A percentile compares a stretch with the other conserved stretches of the same genome.
These are phyloP conservation scores for Lepus europaeus DNA, from an alignment of 2,113 vertebrate species.

Conservation along the genomic window DNA sequence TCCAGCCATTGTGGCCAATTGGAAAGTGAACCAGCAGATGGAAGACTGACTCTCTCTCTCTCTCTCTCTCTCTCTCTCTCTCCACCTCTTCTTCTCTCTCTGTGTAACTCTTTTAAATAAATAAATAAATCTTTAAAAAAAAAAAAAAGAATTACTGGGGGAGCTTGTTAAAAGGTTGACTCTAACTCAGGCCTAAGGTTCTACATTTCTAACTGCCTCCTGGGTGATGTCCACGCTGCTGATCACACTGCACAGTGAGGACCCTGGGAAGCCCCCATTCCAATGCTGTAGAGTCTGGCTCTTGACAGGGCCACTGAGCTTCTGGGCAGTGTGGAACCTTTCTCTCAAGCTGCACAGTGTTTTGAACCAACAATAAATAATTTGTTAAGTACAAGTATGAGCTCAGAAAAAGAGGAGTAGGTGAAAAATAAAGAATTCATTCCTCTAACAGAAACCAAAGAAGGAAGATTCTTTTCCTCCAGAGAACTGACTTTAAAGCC, in stretches of 20 bases:
- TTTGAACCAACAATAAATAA: constrained; percentile 30
- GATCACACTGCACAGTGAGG: not conserved
- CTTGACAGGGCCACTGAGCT: not conserved
- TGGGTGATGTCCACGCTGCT: not conserved
- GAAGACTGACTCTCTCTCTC: no score
- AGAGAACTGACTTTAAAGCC: not conserved
- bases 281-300: not conserved
- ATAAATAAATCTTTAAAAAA: no score
- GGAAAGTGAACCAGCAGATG: no score
- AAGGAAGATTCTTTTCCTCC: constrained; percentile 3
- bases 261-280: not conserved
- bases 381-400: not conserved
- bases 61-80: not conserved
- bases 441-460: not conserved
- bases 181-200: not conserved
- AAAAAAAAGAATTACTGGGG: not conserved
- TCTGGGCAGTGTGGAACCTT: not conserved
- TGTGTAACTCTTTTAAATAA: no score
- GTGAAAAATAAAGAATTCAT: constrained; percentile 18
- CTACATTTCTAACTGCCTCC: not conserved
- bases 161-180: not conserved
- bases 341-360: not conserved
- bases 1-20: no score
- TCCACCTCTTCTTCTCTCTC: not conserved
- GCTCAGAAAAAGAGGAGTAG: not conserved